Percentiles rank a stretch among this genome's conserved stretches.
Evolutionary conservation across 2,113 vertebrate species (phyloP).

Genomic region (Protobothrops mucrosquamatus): DNA sequence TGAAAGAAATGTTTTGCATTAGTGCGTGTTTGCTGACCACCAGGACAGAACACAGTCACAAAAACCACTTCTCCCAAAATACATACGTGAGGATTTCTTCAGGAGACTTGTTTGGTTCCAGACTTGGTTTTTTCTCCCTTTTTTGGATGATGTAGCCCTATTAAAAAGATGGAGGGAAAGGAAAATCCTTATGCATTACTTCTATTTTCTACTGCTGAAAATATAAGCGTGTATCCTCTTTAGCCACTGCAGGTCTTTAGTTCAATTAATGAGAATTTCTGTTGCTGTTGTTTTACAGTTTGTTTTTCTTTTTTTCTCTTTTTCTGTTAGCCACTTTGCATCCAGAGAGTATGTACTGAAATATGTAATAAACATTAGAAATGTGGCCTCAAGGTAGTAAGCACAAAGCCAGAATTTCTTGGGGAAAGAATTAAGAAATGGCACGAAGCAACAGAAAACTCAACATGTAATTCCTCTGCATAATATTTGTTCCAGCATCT

Average conservation of each 20-base stretch:
- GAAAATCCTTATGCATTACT: neutral
- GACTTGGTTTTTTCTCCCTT: conserved; percentile 88
- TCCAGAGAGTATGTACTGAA: neutral
- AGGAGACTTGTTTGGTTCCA: conserved; percentile 76
- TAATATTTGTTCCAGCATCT: neutral
- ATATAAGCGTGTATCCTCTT: neutral
- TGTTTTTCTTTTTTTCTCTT: neutral
- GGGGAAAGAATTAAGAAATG: neutral
- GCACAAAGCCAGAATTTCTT: neutral
- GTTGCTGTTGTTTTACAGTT: neutral
- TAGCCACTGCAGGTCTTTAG: neutral
- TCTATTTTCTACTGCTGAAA: neutral
- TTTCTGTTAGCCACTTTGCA: neutral
- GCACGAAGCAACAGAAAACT: neutral
- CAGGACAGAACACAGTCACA: conserved; percentile 11
- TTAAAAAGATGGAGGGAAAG: neutral
- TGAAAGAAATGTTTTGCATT: conserved; percentile 69
- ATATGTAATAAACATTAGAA: neutral
- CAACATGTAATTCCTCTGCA: neutral
- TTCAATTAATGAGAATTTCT: neutral
- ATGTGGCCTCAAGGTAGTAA: neutral
- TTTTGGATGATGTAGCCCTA: conserved; percentile 97
- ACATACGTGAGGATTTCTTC: conserved; percentile 95
- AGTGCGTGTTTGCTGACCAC: conserved; percentile 45
- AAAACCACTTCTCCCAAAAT: conserved; percentile 23